Conservation (phyloP, 2,113 vertebrate genomes). For the Sphaerodactylus townsendi region DNA sequence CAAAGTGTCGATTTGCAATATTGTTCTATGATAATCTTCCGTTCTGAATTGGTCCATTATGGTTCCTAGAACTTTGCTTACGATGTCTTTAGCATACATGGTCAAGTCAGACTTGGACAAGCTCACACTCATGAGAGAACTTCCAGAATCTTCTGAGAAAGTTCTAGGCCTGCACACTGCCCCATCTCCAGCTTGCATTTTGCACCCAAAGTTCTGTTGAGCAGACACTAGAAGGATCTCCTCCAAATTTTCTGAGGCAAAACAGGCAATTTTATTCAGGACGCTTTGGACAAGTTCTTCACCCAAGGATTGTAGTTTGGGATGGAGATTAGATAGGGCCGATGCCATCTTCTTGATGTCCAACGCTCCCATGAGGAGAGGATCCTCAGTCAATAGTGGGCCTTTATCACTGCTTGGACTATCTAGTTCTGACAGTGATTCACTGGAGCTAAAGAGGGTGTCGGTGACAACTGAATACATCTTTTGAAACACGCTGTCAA, state of each 20-base stretch:
- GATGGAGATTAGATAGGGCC: background rate
- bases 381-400: too few species aligned
- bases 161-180: background rate
- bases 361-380: background rate
- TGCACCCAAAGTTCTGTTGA: background rate
- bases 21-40: conserved; percentile 10
- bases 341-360: background rate
- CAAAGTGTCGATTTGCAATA: background rate
- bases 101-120: conserved; percentile 17
- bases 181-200: background rate
- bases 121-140: background rate
- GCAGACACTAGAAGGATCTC: background rate
- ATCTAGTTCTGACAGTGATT: background rate
- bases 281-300: conserved; percentile 12
- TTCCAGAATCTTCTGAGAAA: background rate
- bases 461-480: background rate
- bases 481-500: background rate
- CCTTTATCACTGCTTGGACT: background rate
- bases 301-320: background rate
- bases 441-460: background rate
- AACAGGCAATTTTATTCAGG: conserved; percentile 12
- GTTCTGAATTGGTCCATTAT: conserved; percentile 5
- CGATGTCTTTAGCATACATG: conserved; percentile 9
- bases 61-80: conserved; percentile 1
- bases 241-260: conserved; percentile 12